Percentiles rank a stretch among this genome's conserved stretches.
Evolutionary conservation across 2,797 vertebrate genomes (phyloP).

Genomic region (Picus viridis): DNA sequence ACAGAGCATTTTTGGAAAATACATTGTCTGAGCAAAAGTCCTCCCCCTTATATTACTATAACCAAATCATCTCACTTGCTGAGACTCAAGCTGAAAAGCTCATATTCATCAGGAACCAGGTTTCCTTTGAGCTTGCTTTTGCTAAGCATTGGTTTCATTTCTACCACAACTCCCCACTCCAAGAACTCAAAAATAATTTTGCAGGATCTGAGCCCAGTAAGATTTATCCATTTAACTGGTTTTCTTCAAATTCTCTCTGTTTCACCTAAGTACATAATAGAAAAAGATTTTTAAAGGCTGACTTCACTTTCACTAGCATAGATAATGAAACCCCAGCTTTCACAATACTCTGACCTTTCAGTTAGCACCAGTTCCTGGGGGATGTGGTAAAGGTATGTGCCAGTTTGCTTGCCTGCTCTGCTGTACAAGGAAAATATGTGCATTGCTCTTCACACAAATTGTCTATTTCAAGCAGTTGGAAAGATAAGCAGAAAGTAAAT

Average conservation of each 20-base stretch:
- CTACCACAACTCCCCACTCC: accelerated
- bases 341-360: background rate
- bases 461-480: background rate
- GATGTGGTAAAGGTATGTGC: too few species aligned
- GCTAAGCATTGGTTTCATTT: background rate
- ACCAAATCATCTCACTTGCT: background rate
- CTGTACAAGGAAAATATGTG: background rate
- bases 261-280: background rate
- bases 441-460: background rate
- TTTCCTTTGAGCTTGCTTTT: background rate
- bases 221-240: background rate
- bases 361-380: too few species aligned
- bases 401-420: accelerated
- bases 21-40: background rate
- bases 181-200: background rate
- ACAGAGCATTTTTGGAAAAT: background rate
- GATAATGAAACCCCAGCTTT: background rate
- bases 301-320: background rate
- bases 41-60: background rate
- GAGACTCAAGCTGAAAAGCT: background rate
- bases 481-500: background rate
- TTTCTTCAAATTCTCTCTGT: background rate
- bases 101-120: background rate
- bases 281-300: background rate
- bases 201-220: background rate